Percentiles rank a stretch among this genome's conserved stretches.
Evolutionary conservation across 2,797 vertebrate genomes (phyloP).

Genomic region (Anas acuta): DNA sequence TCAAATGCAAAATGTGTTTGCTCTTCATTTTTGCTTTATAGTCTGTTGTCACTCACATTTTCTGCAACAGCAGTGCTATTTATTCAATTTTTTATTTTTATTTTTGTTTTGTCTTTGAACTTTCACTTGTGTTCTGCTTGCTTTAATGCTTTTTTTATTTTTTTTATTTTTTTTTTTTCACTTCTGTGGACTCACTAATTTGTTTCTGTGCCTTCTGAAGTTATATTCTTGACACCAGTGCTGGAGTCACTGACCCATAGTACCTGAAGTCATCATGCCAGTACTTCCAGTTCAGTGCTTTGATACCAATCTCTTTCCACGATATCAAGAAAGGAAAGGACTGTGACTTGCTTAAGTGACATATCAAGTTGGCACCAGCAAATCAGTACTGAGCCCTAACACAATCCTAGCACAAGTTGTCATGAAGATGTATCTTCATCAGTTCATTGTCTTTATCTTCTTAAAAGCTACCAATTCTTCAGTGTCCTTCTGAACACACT

Average conservation of each 20-base stretch:
- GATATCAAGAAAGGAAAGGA: background rate
- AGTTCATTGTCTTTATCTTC: background rate
- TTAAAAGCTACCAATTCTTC: background rate
- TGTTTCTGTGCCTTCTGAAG: background rate
- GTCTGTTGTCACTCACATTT: background rate
- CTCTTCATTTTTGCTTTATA: background rate
- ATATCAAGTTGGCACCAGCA: background rate
- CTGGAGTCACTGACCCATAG: background rate
- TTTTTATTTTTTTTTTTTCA: background rate
- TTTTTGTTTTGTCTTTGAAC: background rate
- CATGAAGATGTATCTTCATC: background rate
- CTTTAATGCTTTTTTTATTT: background rate
- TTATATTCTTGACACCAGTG: background rate
- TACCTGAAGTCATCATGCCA: background rate
- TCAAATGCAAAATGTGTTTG: background rate
- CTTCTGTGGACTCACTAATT: background rate
- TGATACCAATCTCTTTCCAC: background rate
- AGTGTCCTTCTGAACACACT: background rate
- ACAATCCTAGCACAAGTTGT: fast-evolving
- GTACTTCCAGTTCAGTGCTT: slow-evolving; percentile 8
- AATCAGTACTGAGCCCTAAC: background rate
- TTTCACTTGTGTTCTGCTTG: background rate
- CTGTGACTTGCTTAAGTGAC: background rate
- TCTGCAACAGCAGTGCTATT: background rate
- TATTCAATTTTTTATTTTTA: background rate